Base-by-base conservation (phyloP, 2,888 invertebrate genomes). In the Muscina levida region DNA sequence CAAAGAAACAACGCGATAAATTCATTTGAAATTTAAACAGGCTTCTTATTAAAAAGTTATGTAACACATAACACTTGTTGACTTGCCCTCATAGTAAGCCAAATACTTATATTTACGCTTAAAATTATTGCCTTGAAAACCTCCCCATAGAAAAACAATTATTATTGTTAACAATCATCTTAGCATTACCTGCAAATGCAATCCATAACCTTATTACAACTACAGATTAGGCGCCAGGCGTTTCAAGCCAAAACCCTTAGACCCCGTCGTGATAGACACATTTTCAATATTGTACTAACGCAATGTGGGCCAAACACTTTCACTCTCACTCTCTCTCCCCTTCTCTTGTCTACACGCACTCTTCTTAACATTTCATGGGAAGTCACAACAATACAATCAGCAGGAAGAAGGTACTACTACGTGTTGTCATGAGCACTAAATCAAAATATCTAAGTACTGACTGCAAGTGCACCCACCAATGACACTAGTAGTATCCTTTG, bases 141-240 rank as follows among this genome's bases (percentile, higher is more conserved):
- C n/a, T n/a, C n/a, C n/a, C n/a, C n/a, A n/a, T n/a, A n/a, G n/a
- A n/a, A n/a, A n/a, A n/a, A n/a, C n/a, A n/a, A n/a, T n/a, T n/a
- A n/a, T n/a, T n/a, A n/a, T n/a, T n/a, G n/a, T n/a, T n/a, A n/a
- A n/a, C n/a, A n/a, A n/a, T n/a, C n/a, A n/a, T n/a, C n/a, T n/a
- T n/a, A n/a, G n/a, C n/a, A n/a, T n/a, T n/a, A n/a, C n/a, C n/a
- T n/a, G n/a, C 31, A 31, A 8, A 8, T 31, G 4, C 31, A 31
- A 8, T 31, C 31, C 31, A 31, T 31, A 31, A 31, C 8, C 3
- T 31, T 8, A 31, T 3, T 31, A 31, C 8, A 31, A 8, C 8
- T 31, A 31, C 3, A 31, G 31, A 31, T 31, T 62, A 59, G 80
- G 81, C 81, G 81, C 77, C 81, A 77, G 71, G 48, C 62, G 11